These are phyloP conservation scores for Drosophila dunni DNA, from an alignment of 1,140 invertebrate genomes.

Conservation along the genomic window DNA sequence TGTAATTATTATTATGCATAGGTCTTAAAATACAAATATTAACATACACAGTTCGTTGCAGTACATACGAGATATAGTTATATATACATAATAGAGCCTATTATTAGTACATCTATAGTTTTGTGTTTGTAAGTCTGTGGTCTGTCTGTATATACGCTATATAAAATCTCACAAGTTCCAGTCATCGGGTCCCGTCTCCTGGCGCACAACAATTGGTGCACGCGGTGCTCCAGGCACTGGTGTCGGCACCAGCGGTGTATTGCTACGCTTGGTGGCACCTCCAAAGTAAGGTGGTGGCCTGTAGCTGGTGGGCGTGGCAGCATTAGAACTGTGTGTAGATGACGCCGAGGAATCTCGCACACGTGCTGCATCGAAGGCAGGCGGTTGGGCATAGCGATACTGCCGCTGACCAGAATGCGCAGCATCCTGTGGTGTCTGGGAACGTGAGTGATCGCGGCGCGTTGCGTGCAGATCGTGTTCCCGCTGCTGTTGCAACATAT, in stretches of 20 bases:
- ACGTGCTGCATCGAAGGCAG: conserved; percentile 62
- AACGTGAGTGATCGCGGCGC: conserved; percentile 60
- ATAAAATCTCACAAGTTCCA: conserved; percentile 79
- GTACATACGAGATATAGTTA: conserved; percentile 36
- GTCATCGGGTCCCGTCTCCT: conserved; percentile 75
- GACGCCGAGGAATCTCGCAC: conserved; percentile 73
- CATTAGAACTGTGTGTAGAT: conserved; percentile 70
- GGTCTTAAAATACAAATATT: conserved; percentile 49
- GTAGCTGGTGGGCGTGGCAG: conserved; percentile 50
- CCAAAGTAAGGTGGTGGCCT: conserved; percentile 56
- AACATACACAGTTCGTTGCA: conserved; percentile 67
- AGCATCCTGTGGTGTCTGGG: conserved; percentile 55
- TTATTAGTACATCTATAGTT: conserved; percentile 41
- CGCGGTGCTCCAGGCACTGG: conserved; percentile 70
- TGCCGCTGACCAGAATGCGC: conserved; percentile 33
- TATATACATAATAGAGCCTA: conserved; percentile 49
- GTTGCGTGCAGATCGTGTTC: conserved; percentile 51
- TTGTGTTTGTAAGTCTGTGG: neutral
- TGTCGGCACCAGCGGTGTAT: conserved; percentile 63
- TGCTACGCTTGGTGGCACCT: conserved; percentile 45
- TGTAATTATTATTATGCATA: conserved; percentile 47
- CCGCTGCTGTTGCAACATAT: conserved; percentile 54
- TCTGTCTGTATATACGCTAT: conserved; percentile 47
- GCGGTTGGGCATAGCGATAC: conserved; percentile 71
- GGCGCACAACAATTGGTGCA: conserved; percentile 61